These are phyloP conservation scores for Streblospio benedicti DNA, from an alignment of 1,140 invertebrate species.

Conservation along the genomic window DNA sequence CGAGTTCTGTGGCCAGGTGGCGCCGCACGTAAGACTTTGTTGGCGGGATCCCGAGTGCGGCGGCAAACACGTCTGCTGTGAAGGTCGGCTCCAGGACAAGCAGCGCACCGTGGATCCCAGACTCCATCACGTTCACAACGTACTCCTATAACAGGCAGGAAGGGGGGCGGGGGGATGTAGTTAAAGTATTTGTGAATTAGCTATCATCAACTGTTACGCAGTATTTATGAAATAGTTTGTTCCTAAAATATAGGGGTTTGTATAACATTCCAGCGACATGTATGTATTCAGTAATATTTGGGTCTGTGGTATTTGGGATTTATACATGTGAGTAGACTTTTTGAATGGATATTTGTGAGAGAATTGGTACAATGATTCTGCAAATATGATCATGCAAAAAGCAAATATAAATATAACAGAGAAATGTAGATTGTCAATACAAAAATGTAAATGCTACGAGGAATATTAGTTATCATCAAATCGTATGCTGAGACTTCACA, in stretches of 20 bases:
- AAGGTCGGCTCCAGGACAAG: constrained; percentile 84
- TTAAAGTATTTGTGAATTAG: no score
- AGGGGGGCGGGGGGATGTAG: no score
- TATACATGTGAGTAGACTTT: no score
- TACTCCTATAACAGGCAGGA: constrained; percentile 71
- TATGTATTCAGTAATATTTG: neutral
- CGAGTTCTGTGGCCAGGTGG: constrained; percentile 80
- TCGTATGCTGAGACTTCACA: no score
- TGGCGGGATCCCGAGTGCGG: constrained; percentile 80
- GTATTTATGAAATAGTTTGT: no score
- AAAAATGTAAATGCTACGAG: neutral
- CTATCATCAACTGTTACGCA: no score
- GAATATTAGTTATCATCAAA: no score
- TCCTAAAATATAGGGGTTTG: no score
- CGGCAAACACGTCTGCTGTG: constrained; percentile 86
- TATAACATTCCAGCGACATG: neutral
- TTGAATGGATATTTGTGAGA: no score
- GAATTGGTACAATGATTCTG: no score
- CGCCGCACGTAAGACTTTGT: constrained; percentile 85
- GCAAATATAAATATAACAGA: neutral
- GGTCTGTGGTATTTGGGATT: no score
- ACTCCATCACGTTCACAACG: constrained; percentile 88
- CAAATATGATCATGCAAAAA: no score
- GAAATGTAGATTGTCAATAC: constrained; percentile 1
- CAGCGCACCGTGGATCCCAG: constrained; percentile 83